These are phyloP conservation scores for Protula sp. DNA, from an alignment of 2,888 invertebrate genomes.

Conservation along the genomic window DNA sequence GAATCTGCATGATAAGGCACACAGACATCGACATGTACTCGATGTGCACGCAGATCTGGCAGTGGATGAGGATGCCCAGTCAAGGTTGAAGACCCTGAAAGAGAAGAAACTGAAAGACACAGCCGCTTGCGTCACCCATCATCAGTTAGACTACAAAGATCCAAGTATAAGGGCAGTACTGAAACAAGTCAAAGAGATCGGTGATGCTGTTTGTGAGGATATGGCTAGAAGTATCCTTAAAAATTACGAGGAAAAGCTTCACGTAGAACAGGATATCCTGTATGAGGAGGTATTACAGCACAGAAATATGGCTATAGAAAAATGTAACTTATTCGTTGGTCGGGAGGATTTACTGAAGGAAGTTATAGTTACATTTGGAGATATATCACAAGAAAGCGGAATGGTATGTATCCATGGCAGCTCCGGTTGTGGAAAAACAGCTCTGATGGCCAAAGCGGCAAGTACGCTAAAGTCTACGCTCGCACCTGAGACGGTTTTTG, in stretches of 20 bases:
- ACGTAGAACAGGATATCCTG: conserved; percentile 9
- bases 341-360: too few relatives aligned
- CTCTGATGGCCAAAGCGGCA: conserved; percentile 16
- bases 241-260: conserved; percentile 13
- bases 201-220: conserved; percentile 14
- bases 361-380: too few relatives aligned
- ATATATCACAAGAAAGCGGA: too few relatives aligned
- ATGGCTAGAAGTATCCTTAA: conserved; percentile 7
- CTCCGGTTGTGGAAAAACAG: conserved; percentile 20
- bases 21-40: conserved; percentile 12
- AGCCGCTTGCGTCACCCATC: conserved; percentile 1
- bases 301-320: conserved; percentile 6
- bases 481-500: conserved; percentile 5
- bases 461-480: too few relatives aligned
- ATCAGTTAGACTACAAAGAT: too few relatives aligned
- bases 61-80: not conserved
- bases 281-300: conserved; percentile 12
- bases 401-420: too few relatives aligned
- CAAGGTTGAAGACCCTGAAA: conserved; percentile 5
- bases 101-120: conserved; percentile 4
- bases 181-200: conserved; percentile 3
- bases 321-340: conserved; percentile 12
- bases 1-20: not conserved
- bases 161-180: conserved; percentile 6
- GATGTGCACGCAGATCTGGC: conserved; percentile 1